Base-by-base conservation (phyloP, 2,113 vertebrate genomes). In the Chrysochloris asiatica region DNA sequence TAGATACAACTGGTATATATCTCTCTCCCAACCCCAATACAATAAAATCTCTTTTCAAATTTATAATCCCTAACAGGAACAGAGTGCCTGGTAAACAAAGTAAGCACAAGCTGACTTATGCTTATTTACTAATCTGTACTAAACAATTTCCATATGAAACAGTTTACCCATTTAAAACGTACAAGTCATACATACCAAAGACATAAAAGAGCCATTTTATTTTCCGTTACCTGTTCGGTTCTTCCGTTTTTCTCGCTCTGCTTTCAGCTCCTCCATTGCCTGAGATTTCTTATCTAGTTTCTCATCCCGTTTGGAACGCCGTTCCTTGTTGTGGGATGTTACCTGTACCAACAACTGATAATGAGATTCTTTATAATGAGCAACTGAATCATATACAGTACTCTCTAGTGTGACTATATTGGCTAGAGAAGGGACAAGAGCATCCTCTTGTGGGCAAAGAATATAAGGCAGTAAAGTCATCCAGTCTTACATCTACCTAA, bases 231-330 rank as follows among this genome's bases (percentile, higher is more conserved):
- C 99, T 91, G 99, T 99, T 98, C 98, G 99, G 95, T 99, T 99
- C 96, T 99, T 99, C 95, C 99, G 99, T 95, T 99, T 99, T 96
- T 99, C 99, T 76, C 99, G 97, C 83, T 99, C 99, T 63, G 99
- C 99, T 95, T 99, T 99, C 41, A 99, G 97, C 84, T 99, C 99
- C 91, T 99, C 99, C 99, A 99, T 99, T 90, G 99, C 99, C 97
- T 99, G 99, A 92, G 99, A 99, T 97, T 99, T 99, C 96, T 99
- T 99, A 97, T 99, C 99, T 78, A 99, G 98, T 96, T 99, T 99
- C 93, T 99, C 99, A 88, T 99, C 99, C 8, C 99, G 98, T 95
- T 99, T 99, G 92, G 99, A 99, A 95, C 99, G 97, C 16, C 99
- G 97, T 95, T 99, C 99, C 97, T 99, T 99, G 95, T 99, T 99